A percentile compares a stretch with the other conserved stretches of the same genome.
Conservation (phyloP, 2,113 vertebrate genomes). For the Cyanoderma ruficeps region DNA sequence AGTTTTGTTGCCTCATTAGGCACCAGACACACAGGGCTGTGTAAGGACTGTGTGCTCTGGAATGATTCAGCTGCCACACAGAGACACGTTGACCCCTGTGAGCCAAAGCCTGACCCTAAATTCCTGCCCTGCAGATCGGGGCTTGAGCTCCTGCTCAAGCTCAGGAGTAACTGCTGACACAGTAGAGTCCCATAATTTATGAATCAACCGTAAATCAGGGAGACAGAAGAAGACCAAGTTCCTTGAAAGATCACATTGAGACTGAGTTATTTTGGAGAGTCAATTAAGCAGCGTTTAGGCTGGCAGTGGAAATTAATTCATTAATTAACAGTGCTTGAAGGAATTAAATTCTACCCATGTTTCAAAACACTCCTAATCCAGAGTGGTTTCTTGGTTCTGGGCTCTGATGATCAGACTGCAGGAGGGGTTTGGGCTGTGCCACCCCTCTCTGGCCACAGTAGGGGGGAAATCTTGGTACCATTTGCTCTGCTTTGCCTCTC, state of each 20-base stretch:
- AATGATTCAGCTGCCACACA: not conserved
- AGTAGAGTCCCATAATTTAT: not conserved
- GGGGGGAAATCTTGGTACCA: too few relatives aligned
- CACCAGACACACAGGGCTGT: not conserved
- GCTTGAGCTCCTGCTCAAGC: not conserved
- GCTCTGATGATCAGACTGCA: not conserved
- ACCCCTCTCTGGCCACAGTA: not conserved
- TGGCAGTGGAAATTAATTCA: constrained; percentile 14
- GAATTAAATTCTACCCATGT: not conserved
- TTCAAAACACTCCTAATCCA: not conserved
- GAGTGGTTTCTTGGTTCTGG: not conserved
- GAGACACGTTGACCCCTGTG: not conserved
- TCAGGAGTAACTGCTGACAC: not conserved
- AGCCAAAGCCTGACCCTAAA: not conserved
- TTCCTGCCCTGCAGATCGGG: not conserved
- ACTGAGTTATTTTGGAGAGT: not conserved
- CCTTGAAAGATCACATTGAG: constrained; percentile 22
- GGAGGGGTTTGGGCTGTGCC: not conserved
- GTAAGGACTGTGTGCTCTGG: not conserved
- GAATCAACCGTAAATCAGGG: not conserved
- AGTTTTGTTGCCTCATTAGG: constrained; percentile 27
- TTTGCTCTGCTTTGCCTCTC: not conserved
- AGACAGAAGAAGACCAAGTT: not conserved
- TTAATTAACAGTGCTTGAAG: not conserved
- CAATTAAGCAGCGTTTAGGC: constrained; percentile 16